These are phyloP conservation scores for Furnarius figulus DNA, from an alignment of 2,113 vertebrate species.

Conservation along the genomic window DNA sequence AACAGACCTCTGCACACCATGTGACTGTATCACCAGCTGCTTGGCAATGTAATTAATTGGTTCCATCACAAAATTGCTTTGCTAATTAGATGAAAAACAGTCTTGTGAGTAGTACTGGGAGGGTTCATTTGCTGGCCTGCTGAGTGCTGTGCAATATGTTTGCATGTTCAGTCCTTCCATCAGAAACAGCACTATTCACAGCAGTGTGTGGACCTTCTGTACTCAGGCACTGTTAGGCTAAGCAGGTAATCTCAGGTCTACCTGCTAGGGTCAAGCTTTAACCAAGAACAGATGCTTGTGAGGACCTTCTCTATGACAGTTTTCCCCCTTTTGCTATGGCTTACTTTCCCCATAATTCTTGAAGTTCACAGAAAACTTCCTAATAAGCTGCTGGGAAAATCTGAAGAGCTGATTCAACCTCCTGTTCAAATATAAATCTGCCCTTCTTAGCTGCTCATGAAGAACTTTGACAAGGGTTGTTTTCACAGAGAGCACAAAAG, in stretches of 20 bases:
- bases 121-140: slow-evolving; percentile 7
- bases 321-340: background rate
- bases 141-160: background rate
- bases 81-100: slow-evolving; percentile 60
- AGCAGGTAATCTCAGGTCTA: background rate
- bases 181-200: too few species aligned
- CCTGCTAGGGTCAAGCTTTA: background rate
- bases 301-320: background rate
- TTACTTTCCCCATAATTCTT: background rate
- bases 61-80: slow-evolving; percentile 32
- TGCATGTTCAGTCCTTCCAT: background rate
- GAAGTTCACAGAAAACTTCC: background rate
- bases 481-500: background rate
- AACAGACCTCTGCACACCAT: background rate
- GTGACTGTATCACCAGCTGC: background rate
- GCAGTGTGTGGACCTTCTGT: background rate
- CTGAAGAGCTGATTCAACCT: background rate
- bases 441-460: background rate
- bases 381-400: background rate
- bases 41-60: slow-evolving; percentile 54
- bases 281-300: background rate
- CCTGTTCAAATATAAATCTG: background rate
- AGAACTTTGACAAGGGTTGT: background rate
- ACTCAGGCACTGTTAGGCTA: background rate
- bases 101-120: background rate